phyloP scores from a whole-genome alignment of 2,113 vertebrate species.

The Caranx ignobilis region DNA sequence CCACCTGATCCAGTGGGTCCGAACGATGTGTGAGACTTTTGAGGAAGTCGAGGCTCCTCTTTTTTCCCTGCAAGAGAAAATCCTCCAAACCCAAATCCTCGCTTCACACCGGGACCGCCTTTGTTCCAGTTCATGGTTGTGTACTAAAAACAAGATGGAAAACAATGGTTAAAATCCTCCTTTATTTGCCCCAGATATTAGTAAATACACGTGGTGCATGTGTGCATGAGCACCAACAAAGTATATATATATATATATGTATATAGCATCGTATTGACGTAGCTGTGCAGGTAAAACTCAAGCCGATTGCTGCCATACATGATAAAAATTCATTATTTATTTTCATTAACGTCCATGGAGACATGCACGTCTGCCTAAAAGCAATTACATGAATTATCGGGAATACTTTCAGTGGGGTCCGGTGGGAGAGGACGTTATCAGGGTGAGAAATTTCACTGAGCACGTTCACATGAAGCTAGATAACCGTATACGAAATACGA shows the following conservation, averaged over 20 bases:
- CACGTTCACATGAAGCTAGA: background rate
- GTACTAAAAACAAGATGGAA: constrained; percentile 26
- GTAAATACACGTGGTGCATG: background rate
- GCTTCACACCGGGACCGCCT: constrained; percentile 93
- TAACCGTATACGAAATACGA: background rate
- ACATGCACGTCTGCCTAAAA: background rate
- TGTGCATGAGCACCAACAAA: background rate
- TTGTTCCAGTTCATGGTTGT: constrained; percentile 97
- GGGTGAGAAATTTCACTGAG: background rate
- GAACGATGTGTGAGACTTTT: constrained; percentile 90
- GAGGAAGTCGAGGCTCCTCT: constrained; percentile 89
- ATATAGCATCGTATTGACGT: background rate
- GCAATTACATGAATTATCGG: too few species aligned
- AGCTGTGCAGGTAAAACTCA: too few species aligned
- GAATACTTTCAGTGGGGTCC: background rate
- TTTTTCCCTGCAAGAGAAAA: constrained; percentile 95
- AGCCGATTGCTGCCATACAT: background rate
- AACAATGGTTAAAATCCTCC: background rate
- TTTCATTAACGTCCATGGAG: background rate
- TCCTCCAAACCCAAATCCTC: constrained; percentile 97
- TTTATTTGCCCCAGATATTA: background rate
- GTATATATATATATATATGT: too few species aligned
- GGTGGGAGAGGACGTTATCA: background rate
- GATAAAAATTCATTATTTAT: background rate
- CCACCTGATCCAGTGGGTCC: constrained; percentile 85